These are phyloP conservation scores for Rotaria macrura DNA, from an alignment of 2,888 invertebrate genomes.

Conservation along the genomic window DNA sequence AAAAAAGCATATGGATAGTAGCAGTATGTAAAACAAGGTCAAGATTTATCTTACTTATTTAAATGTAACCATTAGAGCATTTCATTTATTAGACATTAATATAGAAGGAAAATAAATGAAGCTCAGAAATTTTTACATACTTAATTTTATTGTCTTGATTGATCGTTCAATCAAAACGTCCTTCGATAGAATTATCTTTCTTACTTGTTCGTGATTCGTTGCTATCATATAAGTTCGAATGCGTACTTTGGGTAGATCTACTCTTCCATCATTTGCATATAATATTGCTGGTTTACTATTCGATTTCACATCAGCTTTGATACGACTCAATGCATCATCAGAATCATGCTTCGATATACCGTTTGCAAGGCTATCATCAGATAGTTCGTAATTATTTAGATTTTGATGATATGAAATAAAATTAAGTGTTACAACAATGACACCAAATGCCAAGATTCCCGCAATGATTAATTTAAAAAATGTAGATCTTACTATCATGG, in stretches of 20 bases:
- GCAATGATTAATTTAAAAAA: background rate
- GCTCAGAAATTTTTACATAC: no score
- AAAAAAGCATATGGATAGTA: no score
- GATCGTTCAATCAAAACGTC: no score
- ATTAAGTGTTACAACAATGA: background rate
- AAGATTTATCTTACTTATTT: no score
- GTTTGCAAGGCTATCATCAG: background rate
- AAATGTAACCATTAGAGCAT: no score
- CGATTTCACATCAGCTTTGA: background rate
- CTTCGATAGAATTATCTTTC: background rate
- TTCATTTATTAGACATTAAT: no score
- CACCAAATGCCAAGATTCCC: background rate
- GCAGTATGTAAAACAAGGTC: no score
- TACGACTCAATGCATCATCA: background rate
- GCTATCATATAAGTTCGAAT: background rate
- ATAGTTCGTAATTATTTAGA: background rate
- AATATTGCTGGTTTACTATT: conserved; percentile 14
- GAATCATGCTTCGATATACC: background rate
- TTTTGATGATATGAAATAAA: background rate
- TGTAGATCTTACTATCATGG: background rate
- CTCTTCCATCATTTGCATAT: background rate
- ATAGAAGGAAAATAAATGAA: no score
- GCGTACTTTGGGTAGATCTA: background rate
- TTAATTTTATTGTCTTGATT: no score
- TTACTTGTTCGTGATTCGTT: background rate